Base-by-base conservation (phyloP, 2,797 vertebrate genomes). In the Pseudomugil tenellus region DNA sequence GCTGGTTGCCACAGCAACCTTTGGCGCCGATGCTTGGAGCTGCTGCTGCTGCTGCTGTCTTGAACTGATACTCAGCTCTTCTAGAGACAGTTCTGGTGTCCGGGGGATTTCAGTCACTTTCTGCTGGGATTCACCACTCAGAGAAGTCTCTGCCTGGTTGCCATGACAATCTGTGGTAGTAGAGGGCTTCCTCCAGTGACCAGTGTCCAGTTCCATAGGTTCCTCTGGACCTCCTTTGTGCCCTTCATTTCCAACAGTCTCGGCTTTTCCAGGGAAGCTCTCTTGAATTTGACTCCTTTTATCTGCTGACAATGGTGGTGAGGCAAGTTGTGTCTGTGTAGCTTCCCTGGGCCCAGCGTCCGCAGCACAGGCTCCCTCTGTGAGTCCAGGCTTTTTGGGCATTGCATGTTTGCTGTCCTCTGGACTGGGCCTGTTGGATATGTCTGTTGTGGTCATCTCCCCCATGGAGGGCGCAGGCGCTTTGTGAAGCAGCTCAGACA, bases 31-130 rank as follows among this genome's bases (percentile, higher is more conserved):
- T 13, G 76, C 37, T 70, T 89, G 83, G 53, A 86, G 91, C 91
- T 89, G 92, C 72, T 96, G 95, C 69, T n/a, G n/a, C n/a, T n/a
- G n/a, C 29, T 29, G 29, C 29, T 96, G 97, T 68, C 94, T 94
- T 5, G 96, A 94, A 71, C 97, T 98, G 87, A 99, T 99, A 74
- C 96, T 99, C 6, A 99, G 92, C 64, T 99, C 98, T 82, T 99
- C 97, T 73, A 99, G 89, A 31, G 98, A 99, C 29, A 99, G 93
- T 67, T 99, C 98, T 0, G 96, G 61, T 13, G 96, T 92, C 58
- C 93, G 91, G 80, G 88, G 91, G 84, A 87, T 94, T 69, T 98
- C 96, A 0, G 85, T 75, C 53, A 67, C 88, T 73, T 91, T 95
- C 61, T 96, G 96, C 67, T 90, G 93, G 0, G 84, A 37, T 39